A percentile compares a stretch with the other conserved stretches of the same genome.
Conservation (phyloP, 1,140 invertebrate genomes). For the Pachyrhynchus sulphureomaculatus region DNA sequence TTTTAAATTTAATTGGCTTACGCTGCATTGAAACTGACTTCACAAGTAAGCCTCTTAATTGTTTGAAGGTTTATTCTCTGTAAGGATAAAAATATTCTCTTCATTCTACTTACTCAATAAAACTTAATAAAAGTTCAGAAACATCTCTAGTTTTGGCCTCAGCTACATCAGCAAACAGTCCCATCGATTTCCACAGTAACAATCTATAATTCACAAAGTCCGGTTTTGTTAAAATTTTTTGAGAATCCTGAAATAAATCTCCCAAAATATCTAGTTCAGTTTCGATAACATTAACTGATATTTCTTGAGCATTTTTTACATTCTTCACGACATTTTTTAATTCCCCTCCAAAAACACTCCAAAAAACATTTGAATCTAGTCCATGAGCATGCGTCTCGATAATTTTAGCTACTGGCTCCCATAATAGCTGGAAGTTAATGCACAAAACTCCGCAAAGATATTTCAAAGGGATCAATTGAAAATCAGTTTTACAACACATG, state of each 20-base stretch:
- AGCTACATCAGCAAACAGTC: slow-evolving; percentile 68
- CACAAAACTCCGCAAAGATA: slow-evolving; percentile 82
- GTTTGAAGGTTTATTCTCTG: no score
- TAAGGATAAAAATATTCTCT: no score
- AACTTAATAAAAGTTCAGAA: slow-evolving; percentile 74
- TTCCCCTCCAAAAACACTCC: slow-evolving; percentile 70
- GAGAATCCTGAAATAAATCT: slow-evolving; percentile 35
- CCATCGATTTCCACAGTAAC: slow-evolving; percentile 79
- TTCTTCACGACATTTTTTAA: slow-evolving; percentile 55
- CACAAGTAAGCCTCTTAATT: no score
- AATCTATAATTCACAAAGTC: slow-evolving; percentile 76
- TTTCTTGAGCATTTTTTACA: slow-evolving; percentile 39
- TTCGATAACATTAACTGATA: slow-evolving; percentile 24
- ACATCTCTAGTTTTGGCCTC: slow-evolving; percentile 79
- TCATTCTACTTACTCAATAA: slow-evolving; percentile 64
- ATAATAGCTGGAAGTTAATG: slow-evolving; percentile 84
- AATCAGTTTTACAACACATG: slow-evolving; percentile 57
- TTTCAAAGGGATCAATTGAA: slow-evolving; percentile 64
- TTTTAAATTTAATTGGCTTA: slow-evolving; percentile 7
- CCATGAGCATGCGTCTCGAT: slow-evolving; percentile 71
- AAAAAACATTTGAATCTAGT: slow-evolving; percentile 70
- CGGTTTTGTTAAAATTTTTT: slow-evolving; percentile 57
- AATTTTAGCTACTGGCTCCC: slow-evolving; percentile 77
- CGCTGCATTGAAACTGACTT: no score
- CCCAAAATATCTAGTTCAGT: slow-evolving; percentile 33